Evolutionary conservation across 1,140 invertebrate species (phyloP), one percentile per base, ranked within the genome.

Genomic region (Berghia stephanieae): DNA sequence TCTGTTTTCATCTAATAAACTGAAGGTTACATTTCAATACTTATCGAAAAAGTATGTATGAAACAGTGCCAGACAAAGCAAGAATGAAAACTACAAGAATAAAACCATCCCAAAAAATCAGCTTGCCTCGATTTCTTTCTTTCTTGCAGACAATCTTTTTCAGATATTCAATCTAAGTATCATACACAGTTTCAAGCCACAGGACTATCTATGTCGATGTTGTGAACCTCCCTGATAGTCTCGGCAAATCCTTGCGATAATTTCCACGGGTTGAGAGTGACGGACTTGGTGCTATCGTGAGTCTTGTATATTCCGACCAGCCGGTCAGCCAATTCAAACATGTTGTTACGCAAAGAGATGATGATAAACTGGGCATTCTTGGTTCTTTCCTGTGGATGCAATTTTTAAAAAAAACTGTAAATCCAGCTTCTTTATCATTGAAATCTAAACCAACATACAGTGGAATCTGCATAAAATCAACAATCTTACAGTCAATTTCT

Each of bases 331-430:
- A 98, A 88, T 86, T 99, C 97, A 87, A 98, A 99, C 98, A 99
- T 99, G 86, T 99, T 97, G 57, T 97, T 95, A 4, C 98, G 91
- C 5, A 99, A 91, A 0, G 97, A 99, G 70, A 99, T 98, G 75
- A 99, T 96, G 68, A 99, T 98, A 84, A 99, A 99, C 88, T 99
- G 98, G 0, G 98, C 96, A 89, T 99, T 99, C 86, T 95, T 96
- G 0, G 98, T 99, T 21, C 96, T 91, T 85, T 99, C 95, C 94
- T 95, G 88, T 36, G 91, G 91, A 79, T 3, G 24, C 16, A 44
- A 18, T 21, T 21, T 42, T 52, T 69, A 63, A 60, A 60, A n/a
- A 42, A 43, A 0, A 34, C 31, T 42, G 4, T 10, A 16, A 43
- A 44, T 5, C 21, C 44, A 40, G 42, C 21, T 21, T 24, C 27